These are phyloP conservation scores for Stegodyphus mimosarum DNA, from an alignment of 1,140 invertebrate species.

Conservation along the genomic window DNA sequence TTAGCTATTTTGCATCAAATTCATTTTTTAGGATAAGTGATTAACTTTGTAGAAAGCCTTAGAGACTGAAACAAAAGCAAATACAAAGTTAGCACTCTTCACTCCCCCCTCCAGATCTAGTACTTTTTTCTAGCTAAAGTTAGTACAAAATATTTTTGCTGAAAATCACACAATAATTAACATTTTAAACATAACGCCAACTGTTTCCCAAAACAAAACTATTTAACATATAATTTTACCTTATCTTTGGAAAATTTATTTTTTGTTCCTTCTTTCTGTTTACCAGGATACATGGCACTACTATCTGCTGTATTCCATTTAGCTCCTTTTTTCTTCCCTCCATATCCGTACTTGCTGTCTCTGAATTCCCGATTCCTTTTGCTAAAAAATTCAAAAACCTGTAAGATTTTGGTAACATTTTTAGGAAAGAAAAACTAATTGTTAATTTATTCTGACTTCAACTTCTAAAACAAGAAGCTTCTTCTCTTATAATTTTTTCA, in stretches of 20 bases:
- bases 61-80: no score
- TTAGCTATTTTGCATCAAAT: background rate
- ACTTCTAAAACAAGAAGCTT: no score
- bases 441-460: no score
- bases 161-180: background rate
- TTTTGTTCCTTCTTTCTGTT: background rate
- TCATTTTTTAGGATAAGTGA: background rate
- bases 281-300: conserved; percentile 62
- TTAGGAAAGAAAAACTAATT: no score
- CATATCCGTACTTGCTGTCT: conserved; percentile 92
- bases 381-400: conserved; percentile 55
- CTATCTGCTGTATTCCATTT: conserved; percentile 91
- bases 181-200: background rate
- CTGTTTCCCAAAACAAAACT: background rate
- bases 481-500: no score
- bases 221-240: background rate
- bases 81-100: no score
- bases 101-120: no score
- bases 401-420: no score
- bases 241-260: background rate
- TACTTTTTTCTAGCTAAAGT: no score
- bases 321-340: conserved; percentile 90
- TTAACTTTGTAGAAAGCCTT: background rate
- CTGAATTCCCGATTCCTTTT: conserved; percentile 70
- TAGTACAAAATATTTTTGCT: no score